Conservation (phyloP, 2,113 vertebrate species). For the Rhabdomys dilectus region DNA sequence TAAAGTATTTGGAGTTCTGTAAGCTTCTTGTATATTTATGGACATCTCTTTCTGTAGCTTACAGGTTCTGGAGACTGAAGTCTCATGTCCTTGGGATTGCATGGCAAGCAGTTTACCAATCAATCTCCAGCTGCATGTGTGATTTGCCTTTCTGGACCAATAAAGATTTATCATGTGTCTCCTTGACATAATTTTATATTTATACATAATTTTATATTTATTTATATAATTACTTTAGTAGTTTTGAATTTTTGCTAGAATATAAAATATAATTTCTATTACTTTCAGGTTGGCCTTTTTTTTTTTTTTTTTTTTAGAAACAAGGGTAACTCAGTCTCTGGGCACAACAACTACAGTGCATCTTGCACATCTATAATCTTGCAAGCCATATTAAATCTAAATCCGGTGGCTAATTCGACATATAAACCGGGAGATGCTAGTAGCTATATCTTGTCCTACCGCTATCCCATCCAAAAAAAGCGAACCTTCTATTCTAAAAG, state of each 20-base stretch:
- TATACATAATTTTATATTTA: background rate
- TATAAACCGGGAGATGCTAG: too few species aligned
- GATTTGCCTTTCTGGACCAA: background rate
- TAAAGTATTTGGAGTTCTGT: too few species aligned
- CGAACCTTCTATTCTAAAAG: background rate
- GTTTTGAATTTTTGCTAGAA: constrained; percentile 2
- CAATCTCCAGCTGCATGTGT: background rate
- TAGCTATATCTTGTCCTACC: too few species aligned
- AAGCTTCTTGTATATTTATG: too few species aligned
- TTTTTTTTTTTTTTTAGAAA: too few species aligned
- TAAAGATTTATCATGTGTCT: background rate
- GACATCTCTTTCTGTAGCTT: too few species aligned
- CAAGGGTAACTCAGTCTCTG: too few species aligned
- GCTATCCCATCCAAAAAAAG: too few species aligned
- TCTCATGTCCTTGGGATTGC: background rate
- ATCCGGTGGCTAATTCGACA: too few species aligned
- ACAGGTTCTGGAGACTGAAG: background rate
- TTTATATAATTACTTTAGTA: constrained; percentile 1
- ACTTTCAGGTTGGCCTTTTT: background rate
- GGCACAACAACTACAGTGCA: too few species aligned
- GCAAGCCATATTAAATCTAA: too few species aligned
- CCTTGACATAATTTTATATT: background rate
- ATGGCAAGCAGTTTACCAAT: background rate
- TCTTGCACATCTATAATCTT: too few species aligned
- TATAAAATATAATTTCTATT: background rate